Conservation (phyloP, 2,113 vertebrate species). For the Electrona antarctica region DNA sequence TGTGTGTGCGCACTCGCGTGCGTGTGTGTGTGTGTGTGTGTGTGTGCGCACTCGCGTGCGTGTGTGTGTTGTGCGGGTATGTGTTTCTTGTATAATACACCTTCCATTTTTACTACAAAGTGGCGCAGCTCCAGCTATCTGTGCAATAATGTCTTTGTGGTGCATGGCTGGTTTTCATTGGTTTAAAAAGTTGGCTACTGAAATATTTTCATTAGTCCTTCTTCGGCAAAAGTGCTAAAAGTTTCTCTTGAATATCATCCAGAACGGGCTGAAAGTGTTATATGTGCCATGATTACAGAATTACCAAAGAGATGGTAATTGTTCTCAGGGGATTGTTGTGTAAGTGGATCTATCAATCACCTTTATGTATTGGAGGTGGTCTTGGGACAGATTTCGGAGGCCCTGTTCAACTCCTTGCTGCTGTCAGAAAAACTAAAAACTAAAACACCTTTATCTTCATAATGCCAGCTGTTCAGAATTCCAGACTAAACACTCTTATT, state of each 20-base stretch:
- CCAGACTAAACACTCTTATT: too few species aligned
- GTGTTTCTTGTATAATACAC: conserved; percentile 60
- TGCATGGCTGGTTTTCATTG: conserved; percentile 38
- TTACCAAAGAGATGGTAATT: conserved; percentile 59
- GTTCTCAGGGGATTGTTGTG: conserved; percentile 65
- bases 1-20: conserved; percentile 1
- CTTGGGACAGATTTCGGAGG: conserved; percentile 23
- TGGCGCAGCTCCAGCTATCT: conserved; percentile 41
- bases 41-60: neutral
- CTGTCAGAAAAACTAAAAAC: conserved; percentile 25
- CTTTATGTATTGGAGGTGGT: conserved; percentile 38
- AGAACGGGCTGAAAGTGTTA: conserved; percentile 42
- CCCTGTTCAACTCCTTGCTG: conserved; percentile 30
- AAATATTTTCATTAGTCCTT: conserved; percentile 57
- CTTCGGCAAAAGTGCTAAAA: conserved; percentile 37
- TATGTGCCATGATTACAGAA: conserved; percentile 52
- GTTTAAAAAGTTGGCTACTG: conserved; percentile 54
- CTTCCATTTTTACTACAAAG: conserved; percentile 63
- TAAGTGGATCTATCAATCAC: conserved; percentile 68
- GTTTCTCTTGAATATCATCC: conserved; percentile 57
- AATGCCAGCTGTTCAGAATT: conserved; percentile 18
- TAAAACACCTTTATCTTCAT: conserved; percentile 27
- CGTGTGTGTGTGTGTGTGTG: neutral
- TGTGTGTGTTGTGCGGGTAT: conserved; percentile 5
- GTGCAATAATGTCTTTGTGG: conserved; percentile 34